A percentile compares a stretch with the other conserved stretches of the same genome.
These are phyloP conservation scores for Pseudococcus longispinus DNA, from an alignment of 2,888 invertebrate species.

Conservation along the genomic window DNA sequence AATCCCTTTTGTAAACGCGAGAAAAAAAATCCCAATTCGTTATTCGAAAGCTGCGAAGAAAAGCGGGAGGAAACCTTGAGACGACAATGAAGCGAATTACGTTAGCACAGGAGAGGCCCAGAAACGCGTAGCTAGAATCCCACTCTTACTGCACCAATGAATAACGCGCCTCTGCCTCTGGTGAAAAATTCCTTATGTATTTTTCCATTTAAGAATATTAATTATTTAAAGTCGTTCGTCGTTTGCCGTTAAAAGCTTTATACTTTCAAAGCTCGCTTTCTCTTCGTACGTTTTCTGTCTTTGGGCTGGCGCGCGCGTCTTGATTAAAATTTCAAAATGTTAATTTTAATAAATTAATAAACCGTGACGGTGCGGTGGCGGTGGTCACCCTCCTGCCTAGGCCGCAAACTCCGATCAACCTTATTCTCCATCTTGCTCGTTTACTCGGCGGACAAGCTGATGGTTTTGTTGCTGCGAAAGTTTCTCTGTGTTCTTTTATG, in stretches of 20 bases:
- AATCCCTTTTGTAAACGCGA: not conserved
- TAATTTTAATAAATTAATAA: constrained; percentile 47
- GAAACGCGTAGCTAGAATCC: not conserved
- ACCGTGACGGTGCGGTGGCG: not conserved
- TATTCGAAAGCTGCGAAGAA: not conserved
- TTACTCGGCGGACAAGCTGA: not conserved
- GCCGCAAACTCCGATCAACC: not conserved
- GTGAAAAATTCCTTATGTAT: not conserved
- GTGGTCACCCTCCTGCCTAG: not conserved
- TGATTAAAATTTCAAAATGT: constrained; percentile 43
- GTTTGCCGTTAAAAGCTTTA: constrained; percentile 41
- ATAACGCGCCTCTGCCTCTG: constrained; percentile 15
- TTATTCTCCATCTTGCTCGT: not conserved
- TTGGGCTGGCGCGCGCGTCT: not conserved
- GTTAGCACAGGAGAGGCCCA: not conserved
- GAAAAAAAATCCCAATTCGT: not conserved
- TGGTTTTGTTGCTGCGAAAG: not conserved
- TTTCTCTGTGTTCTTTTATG: not conserved
- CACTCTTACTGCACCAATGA: not conserved
- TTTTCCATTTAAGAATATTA: constrained; percentile 42
- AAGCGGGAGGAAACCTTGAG: too few relatives aligned
- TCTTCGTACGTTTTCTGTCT: not conserved
- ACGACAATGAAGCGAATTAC: too few relatives aligned
- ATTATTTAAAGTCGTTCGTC: constrained; percentile 41
- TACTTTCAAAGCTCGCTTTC: not conserved